A percentile compares a stretch with the other conserved stretches of the same genome.
phyloP scores from a whole-genome alignment of 2,888 invertebrate species.

The Limnephilus rhombicus region DNA sequence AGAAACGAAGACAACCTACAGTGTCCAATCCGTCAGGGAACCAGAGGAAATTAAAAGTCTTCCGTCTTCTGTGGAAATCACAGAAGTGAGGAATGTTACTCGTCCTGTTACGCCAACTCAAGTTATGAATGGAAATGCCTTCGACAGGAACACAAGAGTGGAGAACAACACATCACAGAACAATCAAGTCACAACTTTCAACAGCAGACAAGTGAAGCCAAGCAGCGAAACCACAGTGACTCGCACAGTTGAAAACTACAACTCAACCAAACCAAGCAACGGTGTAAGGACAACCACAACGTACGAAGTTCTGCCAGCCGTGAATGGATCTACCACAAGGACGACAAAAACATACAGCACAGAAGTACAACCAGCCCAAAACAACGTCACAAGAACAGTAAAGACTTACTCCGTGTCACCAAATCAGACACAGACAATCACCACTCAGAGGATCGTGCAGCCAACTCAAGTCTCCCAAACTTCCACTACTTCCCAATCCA shows the following conservation, averaged over 20 bases:
- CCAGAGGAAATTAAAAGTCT: slow-evolving; percentile 23
- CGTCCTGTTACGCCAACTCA: slow-evolving; percentile 23
- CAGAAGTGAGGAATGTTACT: slow-evolving; percentile 23
- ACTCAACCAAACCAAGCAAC: not conserved
- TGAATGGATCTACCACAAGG: slow-evolving; percentile 36
- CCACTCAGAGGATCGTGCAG: slow-evolving; percentile 45
- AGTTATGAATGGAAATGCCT: not conserved
- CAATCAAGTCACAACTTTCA: slow-evolving; percentile 31
- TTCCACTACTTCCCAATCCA: slow-evolving; percentile 40
- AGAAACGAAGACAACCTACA: not conserved
- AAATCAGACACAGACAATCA: slow-evolving; percentile 41
- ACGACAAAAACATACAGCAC: slow-evolving; percentile 52
- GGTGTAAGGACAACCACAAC: slow-evolving; percentile 32
- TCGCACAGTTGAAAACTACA: slow-evolving; percentile 36
- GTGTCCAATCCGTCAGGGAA: slow-evolving; percentile 54
- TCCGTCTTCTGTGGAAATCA: slow-evolving; percentile 27
- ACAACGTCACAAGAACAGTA: slow-evolving; percentile 41
- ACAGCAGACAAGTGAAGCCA: slow-evolving; percentile 11
- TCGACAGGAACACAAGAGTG: slow-evolving; percentile 21
- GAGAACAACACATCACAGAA: slow-evolving; percentile 18
- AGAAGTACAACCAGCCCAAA: slow-evolving; percentile 48
- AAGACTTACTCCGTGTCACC: slow-evolving; percentile 52
- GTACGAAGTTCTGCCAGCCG: slow-evolving; percentile 38
- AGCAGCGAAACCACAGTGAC: slow-evolving; percentile 34
- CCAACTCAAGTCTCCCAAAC: slow-evolving; percentile 51